Base-by-base conservation (phyloP, 2,888 invertebrate genomes). In the Andrena bucephala region DNA sequence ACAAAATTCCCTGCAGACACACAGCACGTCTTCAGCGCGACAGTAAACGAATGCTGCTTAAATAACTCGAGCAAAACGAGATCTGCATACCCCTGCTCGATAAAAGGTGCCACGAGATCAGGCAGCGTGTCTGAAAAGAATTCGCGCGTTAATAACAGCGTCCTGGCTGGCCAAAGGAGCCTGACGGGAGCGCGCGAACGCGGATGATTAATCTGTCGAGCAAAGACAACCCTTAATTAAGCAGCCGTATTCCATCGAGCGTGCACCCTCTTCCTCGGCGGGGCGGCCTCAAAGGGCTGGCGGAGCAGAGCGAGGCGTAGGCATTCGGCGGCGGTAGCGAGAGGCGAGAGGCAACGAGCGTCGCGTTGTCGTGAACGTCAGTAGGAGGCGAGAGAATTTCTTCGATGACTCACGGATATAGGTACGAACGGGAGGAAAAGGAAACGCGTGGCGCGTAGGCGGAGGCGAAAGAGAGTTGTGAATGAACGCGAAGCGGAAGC, bases 401-500 rank as follows among this genome's bases (percentile, higher is more conserved):
- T 77, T 68, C 60, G 85, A 85, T 88, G 88, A 88, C 79, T 88
- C 88, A 88, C 79, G 67, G 67, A 42, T 16, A 42, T 33, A n/a
- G n/a, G n/a, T n/a, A 57, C 48, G 78, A 77, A 75, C 73, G 82
- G 60, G 13, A 5, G 42, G 42, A 42, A 42, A 42, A 85, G 88
- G 88, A 83, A 86, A 80, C 82, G 80, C 80, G 80, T 81, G 81
- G 70, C 77, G 88, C 84, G 89, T 85, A 81, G 87, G 85, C 63
- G 84, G 75, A 81, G 84, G 63, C 67, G 80, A 87, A 83, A 85
- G 83, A 85, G 77, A 85, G 77, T 83, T 77, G 81, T 88, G 88
- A 88, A 87, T 87, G 89, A 88, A 89, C 89, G 85, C 83, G 70
- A 81, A 89, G 81, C 89, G 88, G 88, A 89, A 87, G 84, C 75